Percentiles rank a stretch among this genome's conserved stretches.
Conservation (phyloP, 2,113 vertebrate species). For the Peromyscus leucopus region DNA sequence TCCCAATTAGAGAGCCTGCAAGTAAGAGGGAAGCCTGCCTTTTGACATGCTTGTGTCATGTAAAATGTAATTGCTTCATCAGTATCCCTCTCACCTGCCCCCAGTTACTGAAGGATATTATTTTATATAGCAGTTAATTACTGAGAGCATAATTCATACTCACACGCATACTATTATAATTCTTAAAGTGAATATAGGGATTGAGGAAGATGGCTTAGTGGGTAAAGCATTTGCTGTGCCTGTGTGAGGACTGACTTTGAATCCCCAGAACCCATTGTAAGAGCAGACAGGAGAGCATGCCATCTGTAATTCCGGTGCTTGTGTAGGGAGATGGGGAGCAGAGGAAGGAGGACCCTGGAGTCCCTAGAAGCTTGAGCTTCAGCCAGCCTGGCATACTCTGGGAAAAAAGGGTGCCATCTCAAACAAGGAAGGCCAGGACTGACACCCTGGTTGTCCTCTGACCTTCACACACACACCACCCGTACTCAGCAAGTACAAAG, state of each 20-base stretch:
- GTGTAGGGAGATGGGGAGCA: not conserved
- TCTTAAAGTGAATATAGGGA: not conserved
- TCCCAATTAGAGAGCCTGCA: not conserved
- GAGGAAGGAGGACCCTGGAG: not conserved
- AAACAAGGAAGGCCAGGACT: not conserved
- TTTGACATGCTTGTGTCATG: slow-evolving; percentile 32
- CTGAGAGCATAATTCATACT: not conserved
- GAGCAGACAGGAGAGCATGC: not conserved
- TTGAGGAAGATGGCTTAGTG: not conserved
- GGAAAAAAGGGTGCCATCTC: not conserved
- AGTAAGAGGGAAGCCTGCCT: not conserved
- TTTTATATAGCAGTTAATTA: not conserved
- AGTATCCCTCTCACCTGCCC: not conserved
- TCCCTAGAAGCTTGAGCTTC: no score
- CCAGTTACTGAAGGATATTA: not conserved
- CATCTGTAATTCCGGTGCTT: not conserved
- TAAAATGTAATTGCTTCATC: slow-evolving; percentile 2
- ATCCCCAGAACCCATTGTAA: not conserved
- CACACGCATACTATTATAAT: not conserved
- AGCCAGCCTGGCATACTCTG: not conserved
- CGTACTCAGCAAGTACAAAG: not conserved
- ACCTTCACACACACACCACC: not conserved
- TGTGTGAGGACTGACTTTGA: not conserved
- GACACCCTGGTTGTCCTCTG: not conserved
- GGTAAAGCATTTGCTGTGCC: not conserved